A percentile compares a stretch with the other conserved stretches of the same genome.
Conservation (phyloP, 2,888 invertebrate species). For the Pseudanteris insignis region DNA sequence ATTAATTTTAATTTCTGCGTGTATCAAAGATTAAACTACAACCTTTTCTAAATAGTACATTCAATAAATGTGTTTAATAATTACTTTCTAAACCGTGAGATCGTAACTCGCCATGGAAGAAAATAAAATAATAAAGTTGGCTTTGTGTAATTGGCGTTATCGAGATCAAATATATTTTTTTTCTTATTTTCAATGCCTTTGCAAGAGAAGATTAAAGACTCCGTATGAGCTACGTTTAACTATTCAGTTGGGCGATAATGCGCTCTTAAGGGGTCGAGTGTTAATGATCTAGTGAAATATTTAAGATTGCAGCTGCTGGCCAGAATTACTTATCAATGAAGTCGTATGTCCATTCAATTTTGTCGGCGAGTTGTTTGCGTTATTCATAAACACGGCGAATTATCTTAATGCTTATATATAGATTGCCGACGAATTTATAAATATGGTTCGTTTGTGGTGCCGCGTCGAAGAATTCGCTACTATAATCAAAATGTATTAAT, state of each 20-base stretch:
- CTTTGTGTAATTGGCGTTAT: neutral
- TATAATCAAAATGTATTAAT: too few relatives aligned
- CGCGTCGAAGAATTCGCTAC: too few relatives aligned
- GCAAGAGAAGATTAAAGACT: slow-evolving; percentile 7
- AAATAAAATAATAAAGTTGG: too few relatives aligned
- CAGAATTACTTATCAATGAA: slow-evolving; percentile 25
- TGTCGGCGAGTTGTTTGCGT: slow-evolving; percentile 11
- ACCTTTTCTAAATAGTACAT: too few relatives aligned
- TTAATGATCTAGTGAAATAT: slow-evolving; percentile 34
- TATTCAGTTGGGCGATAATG: slow-evolving; percentile 21
- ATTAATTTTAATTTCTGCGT: too few relatives aligned
- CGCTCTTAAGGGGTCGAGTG: slow-evolving; percentile 18
- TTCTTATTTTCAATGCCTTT: too few relatives aligned
- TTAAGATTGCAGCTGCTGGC: slow-evolving; percentile 23
- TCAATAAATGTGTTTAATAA: too few relatives aligned
- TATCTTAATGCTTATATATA: neutral
- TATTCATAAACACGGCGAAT: slow-evolving; percentile 4
- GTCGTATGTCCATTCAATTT: slow-evolving; percentile 23
- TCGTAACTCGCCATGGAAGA: neutral
- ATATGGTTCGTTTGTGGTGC: too few relatives aligned
- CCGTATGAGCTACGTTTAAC: slow-evolving; percentile 8
- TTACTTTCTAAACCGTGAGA: too few relatives aligned
- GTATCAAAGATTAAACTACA: too few relatives aligned
- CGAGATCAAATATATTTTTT: too few relatives aligned
- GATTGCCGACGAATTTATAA: neutral